A percentile compares a stretch with the other conserved stretches of the same genome.
These are phyloP conservation scores for Urosaurus nigricauda DNA, from an alignment of 2,797 vertebrate species.

Conservation along the genomic window DNA sequence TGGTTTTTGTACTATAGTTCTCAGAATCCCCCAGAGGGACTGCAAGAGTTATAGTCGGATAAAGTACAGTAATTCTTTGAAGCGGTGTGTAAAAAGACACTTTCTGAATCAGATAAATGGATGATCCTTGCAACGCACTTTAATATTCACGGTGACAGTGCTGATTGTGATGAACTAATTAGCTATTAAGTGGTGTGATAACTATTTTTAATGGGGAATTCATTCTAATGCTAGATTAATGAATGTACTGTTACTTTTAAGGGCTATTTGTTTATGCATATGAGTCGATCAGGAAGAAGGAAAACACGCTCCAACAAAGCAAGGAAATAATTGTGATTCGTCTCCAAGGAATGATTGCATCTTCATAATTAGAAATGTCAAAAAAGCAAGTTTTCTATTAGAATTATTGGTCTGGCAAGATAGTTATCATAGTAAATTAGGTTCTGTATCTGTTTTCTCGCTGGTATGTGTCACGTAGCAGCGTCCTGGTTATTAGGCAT, in stretches of 20 bases:
- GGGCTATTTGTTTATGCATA: slow-evolving; percentile 72
- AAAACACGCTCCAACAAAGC: slow-evolving; percentile 67
- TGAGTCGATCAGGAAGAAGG: slow-evolving; percentile 65
- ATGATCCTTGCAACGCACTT: slow-evolving; percentile 57
- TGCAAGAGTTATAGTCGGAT: background rate
- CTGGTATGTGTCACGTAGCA: slow-evolving; percentile 31
- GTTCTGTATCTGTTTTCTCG: slow-evolving; percentile 40
- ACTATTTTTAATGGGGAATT: slow-evolving; percentile 77
- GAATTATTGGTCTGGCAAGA: slow-evolving; percentile 60
- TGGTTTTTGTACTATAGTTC: background rate
- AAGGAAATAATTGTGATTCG: slow-evolving; percentile 77
- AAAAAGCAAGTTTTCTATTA: slow-evolving; percentile 59
- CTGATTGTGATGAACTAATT: slow-evolving; percentile 67
- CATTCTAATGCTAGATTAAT: slow-evolving; percentile 74
- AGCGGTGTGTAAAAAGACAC: background rate
- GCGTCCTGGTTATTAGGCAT: slow-evolving; percentile 46
- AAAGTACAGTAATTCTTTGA: background rate
- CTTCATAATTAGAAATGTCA: slow-evolving; percentile 75
- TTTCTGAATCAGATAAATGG: slow-evolving; percentile 42
- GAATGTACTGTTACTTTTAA: slow-evolving; percentile 77
- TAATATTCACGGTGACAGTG: slow-evolving; percentile 67
- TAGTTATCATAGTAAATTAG: slow-evolving; percentile 56
- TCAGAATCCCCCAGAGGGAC: background rate
- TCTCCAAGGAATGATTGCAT: slow-evolving; percentile 64
- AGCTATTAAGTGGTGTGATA: slow-evolving; percentile 73